Base-by-base conservation (phyloP, 1,140 invertebrate species). In the Ctenoplectra terminalis region DNA sequence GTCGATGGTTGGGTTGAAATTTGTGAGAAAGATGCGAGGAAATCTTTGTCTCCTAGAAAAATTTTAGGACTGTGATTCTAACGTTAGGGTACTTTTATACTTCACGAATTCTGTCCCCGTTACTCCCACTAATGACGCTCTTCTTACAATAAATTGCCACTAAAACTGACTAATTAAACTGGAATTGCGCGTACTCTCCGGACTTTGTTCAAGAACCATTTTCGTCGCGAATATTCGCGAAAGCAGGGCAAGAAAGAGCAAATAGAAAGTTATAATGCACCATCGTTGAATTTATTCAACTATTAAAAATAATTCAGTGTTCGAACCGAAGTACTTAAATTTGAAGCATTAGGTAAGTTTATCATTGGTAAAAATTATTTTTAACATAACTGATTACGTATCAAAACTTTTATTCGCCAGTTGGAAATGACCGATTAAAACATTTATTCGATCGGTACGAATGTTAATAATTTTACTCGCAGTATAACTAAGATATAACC, bases 81-180 rank as follows among this genome's bases (percentile, higher is more conserved):
- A 9, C n/a, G 8, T 13, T 37, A n/a, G 11, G 23, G 11, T 11
- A 37, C 8, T 40, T 63, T 23, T 63, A n/a, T n/a, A 63, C 31
- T 61, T 61, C 29, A 1, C 20, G 20, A 23, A n/a, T n/a, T 63
- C 34, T 37, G 11, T 63, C 23, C 23, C 31, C 11, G 23, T 63
- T 37, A 26, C 17, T 67, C n/a, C 9, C 37, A 0, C 40, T 20
- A 67, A 46, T 23, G 26, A 46, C 26, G 40, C 40, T 67, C 43
- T 20, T 48, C 40, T 43, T 46, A 48, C 66, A 31, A 50, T 69
- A 69, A 69, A 69, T 69, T 50, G 66, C 66, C 26, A 34, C 20
- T 69, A 31, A 69, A 50, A 69, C 43, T 40, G 43, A 23, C 43
- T 69, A 69, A 69, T 50, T 69, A 69, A 48, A 50, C 29, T 23